phyloP scores from a whole-genome alignment of 2,797 vertebrate species.

The Dendrocincla fuliginosa region DNA sequence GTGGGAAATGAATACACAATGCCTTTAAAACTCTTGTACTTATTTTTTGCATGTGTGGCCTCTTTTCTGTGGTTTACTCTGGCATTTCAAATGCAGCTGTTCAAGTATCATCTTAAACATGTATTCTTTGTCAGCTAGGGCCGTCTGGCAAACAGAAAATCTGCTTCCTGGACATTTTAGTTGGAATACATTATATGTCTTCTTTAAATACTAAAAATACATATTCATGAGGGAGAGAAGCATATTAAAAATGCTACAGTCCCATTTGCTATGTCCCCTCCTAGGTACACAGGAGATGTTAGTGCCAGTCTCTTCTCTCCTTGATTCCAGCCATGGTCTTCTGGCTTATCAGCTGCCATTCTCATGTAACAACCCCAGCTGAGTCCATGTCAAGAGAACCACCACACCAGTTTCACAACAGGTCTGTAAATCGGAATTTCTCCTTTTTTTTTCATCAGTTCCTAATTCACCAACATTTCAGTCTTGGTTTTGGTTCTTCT shows the following conservation, averaged over 20 bases:
- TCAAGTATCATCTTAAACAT: neutral
- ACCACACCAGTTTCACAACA: neutral
- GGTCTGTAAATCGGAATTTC: neutral
- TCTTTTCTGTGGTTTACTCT: neutral
- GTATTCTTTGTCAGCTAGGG: neutral
- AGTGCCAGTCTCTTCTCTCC: neutral
- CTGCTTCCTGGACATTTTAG: neutral
- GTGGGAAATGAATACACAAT: neutral
- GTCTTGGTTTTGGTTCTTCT: neutral
- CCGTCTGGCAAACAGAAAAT: neutral
- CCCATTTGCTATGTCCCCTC: neutral
- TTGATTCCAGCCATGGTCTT: neutral
- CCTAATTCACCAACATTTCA: neutral
- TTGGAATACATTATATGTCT: neutral
- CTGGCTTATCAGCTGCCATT: neutral
- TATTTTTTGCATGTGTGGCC: neutral
- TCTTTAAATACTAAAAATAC: neutral
- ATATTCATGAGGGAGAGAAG: neutral
- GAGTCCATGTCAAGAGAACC: neutral
- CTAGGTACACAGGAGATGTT: rapidly evolving
- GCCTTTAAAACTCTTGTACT: neutral
- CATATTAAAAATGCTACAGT: neutral
- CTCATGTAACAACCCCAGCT: neutral
- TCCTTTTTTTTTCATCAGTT: neutral
- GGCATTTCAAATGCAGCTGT: neutral